A percentile compares a stretch with the other conserved stretches of the same genome.
phyloP scores from a whole-genome alignment of 2,888 invertebrate species.

The Drosophila suboccidentalis region DNA sequence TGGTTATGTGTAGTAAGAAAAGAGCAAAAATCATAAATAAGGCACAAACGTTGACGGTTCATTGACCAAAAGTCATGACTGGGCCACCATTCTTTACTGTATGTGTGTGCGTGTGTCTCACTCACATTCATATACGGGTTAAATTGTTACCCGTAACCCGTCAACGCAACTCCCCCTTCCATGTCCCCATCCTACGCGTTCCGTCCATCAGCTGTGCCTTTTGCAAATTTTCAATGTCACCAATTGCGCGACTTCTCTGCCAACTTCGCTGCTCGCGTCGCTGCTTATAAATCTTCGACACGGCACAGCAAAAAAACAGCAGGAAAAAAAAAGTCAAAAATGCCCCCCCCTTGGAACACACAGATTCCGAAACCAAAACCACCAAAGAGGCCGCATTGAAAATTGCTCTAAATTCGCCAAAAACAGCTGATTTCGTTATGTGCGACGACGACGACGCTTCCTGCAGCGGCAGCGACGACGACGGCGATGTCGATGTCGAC shows the following conservation, averaged over 20 bases:
- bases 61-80: conserved; percentile 73
- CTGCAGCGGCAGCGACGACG: conserved; percentile 57
- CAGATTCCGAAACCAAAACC: conserved; percentile 49
- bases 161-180: conserved; percentile 11
- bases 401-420: conserved; percentile 81
- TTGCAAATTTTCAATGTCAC: conserved; percentile 81
- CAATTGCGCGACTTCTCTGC: conserved; percentile 68
- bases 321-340: conserved; percentile 10
- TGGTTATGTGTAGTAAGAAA: conserved; percentile 33
- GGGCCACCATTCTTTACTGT: conserved; percentile 35
- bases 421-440: conserved; percentile 78
- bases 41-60: conserved; percentile 52
- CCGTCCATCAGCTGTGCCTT: conserved; percentile 63
- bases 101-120: conserved; percentile 34
- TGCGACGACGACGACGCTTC: conserved; percentile 53
- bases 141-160: conserved; percentile 37
- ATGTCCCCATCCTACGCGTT: background rate
- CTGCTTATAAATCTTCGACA: conserved; percentile 80
- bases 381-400: conserved; percentile 73
- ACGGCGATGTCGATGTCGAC: conserved; percentile 29
- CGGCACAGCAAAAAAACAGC: conserved; percentile 30
- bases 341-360: conserved; percentile 6
- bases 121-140: conserved; percentile 43
- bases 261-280: conserved; percentile 66
- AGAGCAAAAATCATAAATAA: conserved; percentile 11